These are phyloP conservation scores for Rutilus rutilus DNA, from an alignment of 2,113 vertebrate species.

Conservation along the genomic window DNA sequence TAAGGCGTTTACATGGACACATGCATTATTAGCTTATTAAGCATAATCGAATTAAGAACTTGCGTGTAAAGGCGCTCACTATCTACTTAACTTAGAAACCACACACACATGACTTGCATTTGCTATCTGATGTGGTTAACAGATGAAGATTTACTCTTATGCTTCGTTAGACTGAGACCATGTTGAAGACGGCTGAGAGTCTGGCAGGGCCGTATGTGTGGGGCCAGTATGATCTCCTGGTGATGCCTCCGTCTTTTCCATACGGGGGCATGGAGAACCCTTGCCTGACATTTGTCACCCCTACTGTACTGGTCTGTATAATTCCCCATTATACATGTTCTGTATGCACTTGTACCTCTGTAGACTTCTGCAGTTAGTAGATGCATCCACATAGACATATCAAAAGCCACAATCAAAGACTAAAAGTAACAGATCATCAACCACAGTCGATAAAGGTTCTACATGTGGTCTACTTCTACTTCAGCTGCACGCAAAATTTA, in stretches of 20 bases:
- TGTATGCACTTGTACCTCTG: background rate
- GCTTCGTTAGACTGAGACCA: constrained; percentile 86
- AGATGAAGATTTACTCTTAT: background rate
- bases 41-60: too few relatives aligned
- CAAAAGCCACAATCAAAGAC: background rate
- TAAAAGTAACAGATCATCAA: background rate
- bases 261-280: constrained; percentile 99
- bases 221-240: constrained; percentile 93
- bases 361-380: background rate
- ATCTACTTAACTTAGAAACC: background rate
- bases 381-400: background rate
- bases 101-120: background rate
- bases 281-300: constrained; percentile 95
- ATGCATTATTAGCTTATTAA: too few relatives aligned
- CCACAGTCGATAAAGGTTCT: background rate
- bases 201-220: constrained; percentile 93
- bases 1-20: too few relatives aligned
- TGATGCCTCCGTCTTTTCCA: constrained; percentile 94
- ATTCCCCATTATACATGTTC: background rate
- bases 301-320: constrained; percentile 86
- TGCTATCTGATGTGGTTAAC: background rate
- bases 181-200: constrained; percentile 91
- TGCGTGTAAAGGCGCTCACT: too few relatives aligned
- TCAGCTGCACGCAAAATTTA: too few relatives aligned
- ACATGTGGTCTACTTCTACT: too few relatives aligned